Percentiles rank a stretch among this genome's conserved stretches.
Evolutionary conservation across 2,888 invertebrate genomes (phyloP).

Genomic region (Eueremaeus valkanovi): DNA sequence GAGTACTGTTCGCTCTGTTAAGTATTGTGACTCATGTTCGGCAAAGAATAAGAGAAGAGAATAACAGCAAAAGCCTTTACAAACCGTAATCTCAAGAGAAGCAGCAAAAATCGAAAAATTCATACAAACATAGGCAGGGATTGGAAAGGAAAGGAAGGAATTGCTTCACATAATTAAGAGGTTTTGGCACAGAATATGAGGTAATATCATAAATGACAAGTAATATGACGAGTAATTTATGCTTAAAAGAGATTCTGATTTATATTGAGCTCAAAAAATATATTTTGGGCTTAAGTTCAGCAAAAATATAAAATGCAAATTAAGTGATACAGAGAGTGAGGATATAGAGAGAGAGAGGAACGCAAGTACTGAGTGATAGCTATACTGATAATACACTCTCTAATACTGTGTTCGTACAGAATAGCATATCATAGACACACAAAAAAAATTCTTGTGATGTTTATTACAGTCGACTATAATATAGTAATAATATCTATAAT

Average conservation of each 20-base stretch:
- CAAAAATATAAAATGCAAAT: neutral
- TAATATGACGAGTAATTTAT: constrained; percentile 3
- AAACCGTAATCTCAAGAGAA: constrained; percentile 11
- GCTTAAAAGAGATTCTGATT: neutral
- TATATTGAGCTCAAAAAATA: neutral
- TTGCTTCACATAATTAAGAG: neutral
- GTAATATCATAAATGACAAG: constrained; percentile 17
- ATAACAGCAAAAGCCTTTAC: neutral
- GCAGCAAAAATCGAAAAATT: neutral
- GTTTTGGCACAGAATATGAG: neutral
- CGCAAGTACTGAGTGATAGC: no score
- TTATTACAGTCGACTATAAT: no score
- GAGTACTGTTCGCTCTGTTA: neutral
- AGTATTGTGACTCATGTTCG: neutral
- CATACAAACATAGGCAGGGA: neutral
- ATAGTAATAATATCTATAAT: neutral
- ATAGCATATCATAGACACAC: neutral
- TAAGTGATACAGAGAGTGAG: neutral
- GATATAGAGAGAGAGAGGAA: no score
- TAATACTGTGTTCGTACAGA: no score
- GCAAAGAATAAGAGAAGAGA: neutral
- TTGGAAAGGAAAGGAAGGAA: neutral
- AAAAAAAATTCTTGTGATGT: neutral
- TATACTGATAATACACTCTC: no score
- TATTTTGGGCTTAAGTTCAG: neutral